These are phyloP conservation scores for Allygus modestus DNA, from an alignment of 2,888 invertebrate species.

Conservation along the genomic window DNA sequence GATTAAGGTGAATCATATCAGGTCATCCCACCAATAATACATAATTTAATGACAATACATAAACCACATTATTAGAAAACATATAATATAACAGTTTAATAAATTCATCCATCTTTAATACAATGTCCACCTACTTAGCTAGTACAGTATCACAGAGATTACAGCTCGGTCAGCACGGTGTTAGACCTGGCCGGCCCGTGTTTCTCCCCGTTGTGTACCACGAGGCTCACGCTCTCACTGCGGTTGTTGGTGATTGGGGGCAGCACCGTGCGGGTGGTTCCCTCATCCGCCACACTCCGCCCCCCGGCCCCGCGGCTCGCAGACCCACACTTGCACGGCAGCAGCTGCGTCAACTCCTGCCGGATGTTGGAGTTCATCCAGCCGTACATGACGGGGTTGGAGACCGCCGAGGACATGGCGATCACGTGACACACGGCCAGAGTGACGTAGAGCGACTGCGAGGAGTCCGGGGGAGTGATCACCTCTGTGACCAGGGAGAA, in stretches of 20 bases:
- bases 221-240: conserved; percentile 10
- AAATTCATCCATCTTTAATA: too few species aligned
- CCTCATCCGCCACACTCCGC: neutral
- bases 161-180: conserved; percentile 44
- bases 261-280: neutral
- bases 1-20: too few species aligned
- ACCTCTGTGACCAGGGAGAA: conserved; percentile 76
- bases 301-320: neutral
- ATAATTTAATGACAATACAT: too few species aligned
- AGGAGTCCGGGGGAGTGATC: conserved; percentile 67
- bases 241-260: conserved; percentile 14
- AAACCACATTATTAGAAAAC: too few species aligned
- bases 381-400: conserved; percentile 80
- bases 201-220: conserved; percentile 42
- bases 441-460: conserved; percentile 73
- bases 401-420: conserved; percentile 78
- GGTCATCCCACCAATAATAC: too few species aligned
- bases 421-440: conserved; percentile 78
- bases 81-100: too few species aligned
- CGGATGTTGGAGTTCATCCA: conserved; percentile 80
- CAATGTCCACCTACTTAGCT: too few species aligned
- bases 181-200: neutral
- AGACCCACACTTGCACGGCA: conserved; percentile 63
- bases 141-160: conserved; percentile 30
- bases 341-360: conserved; percentile 74